These are phyloP conservation scores for Uropsilus gracilis DNA, from an alignment of 2,113 vertebrate genomes.

Conservation along the genomic window DNA sequence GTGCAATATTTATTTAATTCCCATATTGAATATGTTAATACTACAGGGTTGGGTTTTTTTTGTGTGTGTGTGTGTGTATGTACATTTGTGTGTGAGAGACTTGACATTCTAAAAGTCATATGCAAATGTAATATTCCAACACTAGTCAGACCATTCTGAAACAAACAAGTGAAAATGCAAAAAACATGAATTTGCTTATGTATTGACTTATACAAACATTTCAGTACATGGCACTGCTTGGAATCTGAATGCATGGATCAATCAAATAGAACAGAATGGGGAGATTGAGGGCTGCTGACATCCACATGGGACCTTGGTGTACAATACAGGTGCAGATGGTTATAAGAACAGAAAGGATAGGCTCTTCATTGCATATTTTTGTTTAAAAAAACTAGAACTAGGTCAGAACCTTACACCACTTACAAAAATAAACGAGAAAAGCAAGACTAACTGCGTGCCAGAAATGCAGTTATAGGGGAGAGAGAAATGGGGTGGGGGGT, in stretches of 20 bases:
- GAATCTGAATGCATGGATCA: neutral
- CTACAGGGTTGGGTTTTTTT: neutral
- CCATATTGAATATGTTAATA: neutral
- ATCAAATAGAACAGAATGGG: neutral
- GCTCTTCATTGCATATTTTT: neutral
- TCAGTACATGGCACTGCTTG: neutral
- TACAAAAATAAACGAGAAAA: slow-evolving; percentile 11
- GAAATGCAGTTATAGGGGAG: neutral
- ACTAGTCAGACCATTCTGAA: slow-evolving; percentile 16
- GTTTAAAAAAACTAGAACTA: slow-evolving; percentile 16
- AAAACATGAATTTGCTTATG: neutral
- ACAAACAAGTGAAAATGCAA: neutral
- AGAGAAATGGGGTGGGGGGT: neutral
- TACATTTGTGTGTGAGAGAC: neutral
- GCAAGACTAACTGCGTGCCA: neutral
- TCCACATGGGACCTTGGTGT: neutral
- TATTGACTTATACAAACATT: neutral
- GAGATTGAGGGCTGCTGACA: neutral
- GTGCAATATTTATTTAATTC: slow-evolving; percentile 20
- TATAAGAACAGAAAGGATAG: neutral
- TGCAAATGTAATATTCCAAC: neutral
- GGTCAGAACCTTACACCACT: neutral
- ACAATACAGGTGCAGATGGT: neutral
- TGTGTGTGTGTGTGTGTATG: neutral
- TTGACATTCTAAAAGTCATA: neutral